Evolutionary conservation across 1,140 invertebrate species (phyloP), one percentile per base, ranked within the genome.

Genomic region (Tigriopus japonicus): DNA sequence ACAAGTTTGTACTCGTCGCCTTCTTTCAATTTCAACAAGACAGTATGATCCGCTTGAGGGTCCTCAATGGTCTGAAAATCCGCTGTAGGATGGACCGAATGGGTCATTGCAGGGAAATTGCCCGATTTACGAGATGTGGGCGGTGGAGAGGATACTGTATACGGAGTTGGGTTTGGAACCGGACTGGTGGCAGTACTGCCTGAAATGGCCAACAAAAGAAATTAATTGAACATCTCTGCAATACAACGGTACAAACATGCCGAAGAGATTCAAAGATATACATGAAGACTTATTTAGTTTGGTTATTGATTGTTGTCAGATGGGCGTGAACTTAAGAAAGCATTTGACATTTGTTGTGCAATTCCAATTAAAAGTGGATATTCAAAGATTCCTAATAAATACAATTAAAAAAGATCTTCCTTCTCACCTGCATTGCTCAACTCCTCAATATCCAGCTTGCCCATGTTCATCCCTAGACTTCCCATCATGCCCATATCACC

Each of bases 1-100:
- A 51, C 59, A 2, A 61, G 40, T 40, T 61, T 61, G 59, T 61
- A 61, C 51, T 61, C 59, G 28, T 61, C 40, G 10, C 59, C 59
- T 41, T 61, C 59, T 28, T 61, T 61, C 7, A 61, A 14, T 42
- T 61, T 61, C n/a, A 61, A 49, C 14, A 61, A 45, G 3, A 61
- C 43, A 23, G 59, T 24, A 15, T 28, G 24, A 14, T 61, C 59
- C 17, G 56, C 56, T 15, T 58, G n/a, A 40, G 23, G 21, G 24
- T 58, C 15, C 6, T 17, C 6, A 13, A 40, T 24, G 6, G 56
- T 21, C 45, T 49, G n/a, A 10, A 49, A 49, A 10, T 49, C 45
- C n/a, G 45, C 45, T 10, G 45, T 49, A 5, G 45, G 45, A 5
- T 49, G 45, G n/a, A 49, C 45, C 6, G 45, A 35, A 35, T 35